A percentile compares a stretch with the other conserved stretches of the same genome.
phyloP scores from a whole-genome alignment of 2,113 vertebrate genomes.

The Gymnogyps californianus region DNA sequence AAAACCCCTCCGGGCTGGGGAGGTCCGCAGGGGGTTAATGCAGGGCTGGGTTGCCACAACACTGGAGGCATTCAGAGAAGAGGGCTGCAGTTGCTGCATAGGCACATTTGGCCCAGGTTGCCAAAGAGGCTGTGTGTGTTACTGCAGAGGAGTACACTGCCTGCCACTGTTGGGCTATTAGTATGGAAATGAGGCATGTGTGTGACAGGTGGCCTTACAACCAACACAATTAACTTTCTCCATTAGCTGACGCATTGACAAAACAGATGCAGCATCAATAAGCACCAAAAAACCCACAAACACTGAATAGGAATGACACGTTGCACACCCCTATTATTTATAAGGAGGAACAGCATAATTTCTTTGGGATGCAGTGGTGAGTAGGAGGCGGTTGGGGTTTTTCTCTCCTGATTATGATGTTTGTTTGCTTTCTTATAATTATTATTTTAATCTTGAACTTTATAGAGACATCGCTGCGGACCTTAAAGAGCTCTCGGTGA shows the following conservation, averaged over 20 bases:
- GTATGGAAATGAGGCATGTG: slow-evolving; percentile 93
- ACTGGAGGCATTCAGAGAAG: slow-evolving; percentile 66
- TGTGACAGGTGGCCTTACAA: slow-evolving; percentile 95
- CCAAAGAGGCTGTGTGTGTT: slow-evolving; percentile 75
- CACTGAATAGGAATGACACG: slow-evolving; percentile 74
- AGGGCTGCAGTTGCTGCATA: slow-evolving; percentile 69
- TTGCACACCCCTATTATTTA: slow-evolving; percentile 81
- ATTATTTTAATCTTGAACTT: neutral
- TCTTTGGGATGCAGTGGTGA: slow-evolving; percentile 22
- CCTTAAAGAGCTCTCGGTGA: neutral
- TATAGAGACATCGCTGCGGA: neutral
- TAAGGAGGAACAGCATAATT: slow-evolving; percentile 74
- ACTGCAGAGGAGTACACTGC: slow-evolving; percentile 79
- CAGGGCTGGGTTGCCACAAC: slow-evolving; percentile 42
- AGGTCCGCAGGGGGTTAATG: slow-evolving; percentile 40
- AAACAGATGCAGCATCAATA: slow-evolving; percentile 88
- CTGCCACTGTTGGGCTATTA: slow-evolving; percentile 88
- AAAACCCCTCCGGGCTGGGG: neutral
- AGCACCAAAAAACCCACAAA: slow-evolving; percentile 73
- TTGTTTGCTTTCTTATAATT: neutral
- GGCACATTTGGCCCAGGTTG: slow-evolving; percentile 77
- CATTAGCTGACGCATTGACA: slow-evolving; percentile 87
- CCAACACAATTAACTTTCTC: slow-evolving; percentile 94
- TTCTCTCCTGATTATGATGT: neutral
- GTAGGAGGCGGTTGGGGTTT: neutral